Evolutionary conservation across 1,140 invertebrate genomes (phyloP).

Genomic region (Eriosoma lanigerum): DNA sequence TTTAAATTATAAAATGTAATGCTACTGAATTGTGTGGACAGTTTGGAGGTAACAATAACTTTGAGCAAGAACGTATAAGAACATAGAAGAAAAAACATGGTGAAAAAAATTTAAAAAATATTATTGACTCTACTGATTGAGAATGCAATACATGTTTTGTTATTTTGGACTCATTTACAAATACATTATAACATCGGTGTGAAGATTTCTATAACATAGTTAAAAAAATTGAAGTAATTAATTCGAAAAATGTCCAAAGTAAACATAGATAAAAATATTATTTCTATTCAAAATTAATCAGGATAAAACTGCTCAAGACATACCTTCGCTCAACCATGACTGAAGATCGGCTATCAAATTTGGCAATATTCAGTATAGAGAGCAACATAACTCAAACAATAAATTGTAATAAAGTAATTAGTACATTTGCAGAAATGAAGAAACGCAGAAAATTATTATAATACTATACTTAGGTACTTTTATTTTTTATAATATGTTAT

Average conservation of each 20-base stretch:
- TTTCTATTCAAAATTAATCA: not conserved
- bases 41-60: too few species aligned
- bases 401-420: not conserved
- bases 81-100: too few species aligned
- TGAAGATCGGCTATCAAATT: constrained; percentile 4
- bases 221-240: not conserved
- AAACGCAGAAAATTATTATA: too few species aligned
- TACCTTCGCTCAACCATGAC: not conserved
- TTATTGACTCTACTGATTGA: too few species aligned
- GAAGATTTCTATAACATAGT: not conserved
- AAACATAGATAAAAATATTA: not conserved
- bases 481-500: too few species aligned
- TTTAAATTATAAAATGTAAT: too few species aligned
- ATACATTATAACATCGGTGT: not conserved
- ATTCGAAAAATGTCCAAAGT: not conserved
- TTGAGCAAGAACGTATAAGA: too few species aligned
- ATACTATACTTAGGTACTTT: too few species aligned
- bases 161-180: constrained; percentile 42
- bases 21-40: too few species aligned
- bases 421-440: too few species aligned
- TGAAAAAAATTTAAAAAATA: too few species aligned
- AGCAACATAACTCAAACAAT: not conserved
- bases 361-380: not conserved
- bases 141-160: not conserved
- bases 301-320: not conserved